A percentile compares a stretch with the other conserved stretches of the same genome.
phyloP scores from a whole-genome alignment of 2,888 invertebrate species.

The Deilephila porcellus region DNA sequence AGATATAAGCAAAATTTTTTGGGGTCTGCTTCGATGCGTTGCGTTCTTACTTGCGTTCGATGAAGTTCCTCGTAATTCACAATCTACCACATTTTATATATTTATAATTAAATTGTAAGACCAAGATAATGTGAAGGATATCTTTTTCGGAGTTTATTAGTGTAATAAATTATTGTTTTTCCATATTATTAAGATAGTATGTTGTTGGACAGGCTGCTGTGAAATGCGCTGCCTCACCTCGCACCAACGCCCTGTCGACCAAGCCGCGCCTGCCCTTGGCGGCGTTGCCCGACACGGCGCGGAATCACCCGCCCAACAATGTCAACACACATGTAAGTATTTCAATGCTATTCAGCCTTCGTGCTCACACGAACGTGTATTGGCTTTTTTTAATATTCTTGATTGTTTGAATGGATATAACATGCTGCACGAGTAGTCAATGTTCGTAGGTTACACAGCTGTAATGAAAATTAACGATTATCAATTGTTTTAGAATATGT shows the following conservation, averaged over 20 bases:
- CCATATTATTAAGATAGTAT: slow-evolving; percentile 21
- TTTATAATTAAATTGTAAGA: no score
- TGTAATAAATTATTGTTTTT: neutral
- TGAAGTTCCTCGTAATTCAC: no score
- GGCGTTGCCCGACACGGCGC: slow-evolving; percentile 72
- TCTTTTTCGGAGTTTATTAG: no score
- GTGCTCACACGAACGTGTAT: slow-evolving; percentile 2
- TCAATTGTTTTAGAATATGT: slow-evolving; percentile 5
- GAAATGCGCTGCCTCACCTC: slow-evolving; percentile 81
- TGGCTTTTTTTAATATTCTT: slow-evolving; percentile 15
- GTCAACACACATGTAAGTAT: slow-evolving; percentile 81
- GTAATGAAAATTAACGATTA: slow-evolving; percentile 8
- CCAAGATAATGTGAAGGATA: no score
- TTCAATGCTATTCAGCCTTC: slow-evolving; percentile 1
- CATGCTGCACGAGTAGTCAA: slow-evolving; percentile 20
- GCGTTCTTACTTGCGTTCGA: no score
- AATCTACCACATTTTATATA: no score
- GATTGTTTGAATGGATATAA: slow-evolving; percentile 18
- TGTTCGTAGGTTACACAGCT: slow-evolving; percentile 15
- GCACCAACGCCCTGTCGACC: slow-evolving; percentile 79
- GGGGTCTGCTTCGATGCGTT: no score
- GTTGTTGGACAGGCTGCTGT: slow-evolving; percentile 74
- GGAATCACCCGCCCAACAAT: slow-evolving; percentile 79
- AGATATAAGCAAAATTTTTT: no score
- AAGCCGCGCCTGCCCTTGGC: slow-evolving; percentile 78